Conservation (phyloP, 2,113 vertebrate genomes). For the Nyctereutes procyonoides region DNA sequence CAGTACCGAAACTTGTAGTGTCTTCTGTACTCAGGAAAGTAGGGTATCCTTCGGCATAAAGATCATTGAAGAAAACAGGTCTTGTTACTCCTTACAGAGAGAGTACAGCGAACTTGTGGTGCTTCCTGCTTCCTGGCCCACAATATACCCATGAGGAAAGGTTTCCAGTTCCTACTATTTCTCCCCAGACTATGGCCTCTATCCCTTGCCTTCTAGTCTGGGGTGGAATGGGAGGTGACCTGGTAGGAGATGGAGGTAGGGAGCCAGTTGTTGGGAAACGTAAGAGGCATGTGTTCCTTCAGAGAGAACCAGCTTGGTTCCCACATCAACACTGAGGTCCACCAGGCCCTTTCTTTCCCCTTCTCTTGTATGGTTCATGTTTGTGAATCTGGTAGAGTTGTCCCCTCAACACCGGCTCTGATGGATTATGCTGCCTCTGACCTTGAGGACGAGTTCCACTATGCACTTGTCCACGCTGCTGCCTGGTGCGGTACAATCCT, state of each 20-base stretch:
- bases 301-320: neutral
- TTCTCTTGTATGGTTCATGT: neutral
- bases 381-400: neutral
- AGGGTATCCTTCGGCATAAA: neutral
- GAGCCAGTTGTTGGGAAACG: neutral
- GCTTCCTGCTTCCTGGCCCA: neutral
- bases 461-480: neutral
- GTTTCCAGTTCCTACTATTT: neutral
- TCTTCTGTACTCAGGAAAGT: slow-evolving; percentile 41
- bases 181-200: neutral
- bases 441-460: neutral
- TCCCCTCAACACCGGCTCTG: neutral
- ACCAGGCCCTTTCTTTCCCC: neutral
- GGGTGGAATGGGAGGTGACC: neutral
- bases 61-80: slow-evolving; percentile 48
- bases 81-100: neutral
- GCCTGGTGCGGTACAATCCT: neutral
- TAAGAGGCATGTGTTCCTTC: neutral
- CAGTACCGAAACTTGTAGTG: neutral
- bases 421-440: neutral
- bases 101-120: neutral
- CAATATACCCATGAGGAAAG: neutral
- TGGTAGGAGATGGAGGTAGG: neutral
- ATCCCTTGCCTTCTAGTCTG: neutral
- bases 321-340: neutral